phyloP scores from a whole-genome alignment of 2,113 vertebrate genomes.

The Sialia sialis region DNA sequence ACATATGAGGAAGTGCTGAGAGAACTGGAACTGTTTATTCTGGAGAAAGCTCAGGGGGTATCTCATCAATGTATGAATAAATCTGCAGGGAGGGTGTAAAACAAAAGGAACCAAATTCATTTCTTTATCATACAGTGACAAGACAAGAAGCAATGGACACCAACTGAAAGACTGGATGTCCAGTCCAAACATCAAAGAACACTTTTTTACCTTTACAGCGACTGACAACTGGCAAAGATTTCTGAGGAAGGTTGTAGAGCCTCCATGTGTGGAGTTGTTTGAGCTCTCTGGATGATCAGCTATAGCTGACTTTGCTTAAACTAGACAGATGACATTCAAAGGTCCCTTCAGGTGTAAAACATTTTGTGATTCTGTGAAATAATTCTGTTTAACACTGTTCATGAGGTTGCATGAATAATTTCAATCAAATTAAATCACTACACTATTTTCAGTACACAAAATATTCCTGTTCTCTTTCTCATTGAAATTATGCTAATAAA shows the following conservation, averaged over 20 bases:
- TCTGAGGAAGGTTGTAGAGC: not conserved
- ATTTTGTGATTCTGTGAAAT: not conserved
- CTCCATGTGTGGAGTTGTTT: not conserved
- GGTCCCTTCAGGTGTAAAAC: not conserved
- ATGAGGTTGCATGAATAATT: not conserved
- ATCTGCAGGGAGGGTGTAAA: not conserved
- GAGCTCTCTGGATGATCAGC: not conserved
- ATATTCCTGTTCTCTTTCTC: not conserved
- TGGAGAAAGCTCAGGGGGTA: not conserved
- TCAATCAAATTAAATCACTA: not conserved
- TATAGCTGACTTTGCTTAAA: not conserved
- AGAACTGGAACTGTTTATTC: not conserved
- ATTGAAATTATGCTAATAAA: not conserved
- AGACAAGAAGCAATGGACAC: not conserved
- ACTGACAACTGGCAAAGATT: not conserved
- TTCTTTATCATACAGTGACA: not conserved
- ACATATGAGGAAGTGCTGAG: not conserved
- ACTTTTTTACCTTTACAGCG: not conserved
- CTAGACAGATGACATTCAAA: not conserved
- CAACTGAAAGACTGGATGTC: not conserved
- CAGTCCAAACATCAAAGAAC: not conserved
- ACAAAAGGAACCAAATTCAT: not conserved
- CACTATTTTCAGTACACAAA: not conserved
- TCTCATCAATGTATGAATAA: not conserved
- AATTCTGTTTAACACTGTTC: not conserved